These are phyloP conservation scores for Tipula unca DNA, from an alignment of 2,888 invertebrate genomes.

Conservation along the genomic window DNA sequence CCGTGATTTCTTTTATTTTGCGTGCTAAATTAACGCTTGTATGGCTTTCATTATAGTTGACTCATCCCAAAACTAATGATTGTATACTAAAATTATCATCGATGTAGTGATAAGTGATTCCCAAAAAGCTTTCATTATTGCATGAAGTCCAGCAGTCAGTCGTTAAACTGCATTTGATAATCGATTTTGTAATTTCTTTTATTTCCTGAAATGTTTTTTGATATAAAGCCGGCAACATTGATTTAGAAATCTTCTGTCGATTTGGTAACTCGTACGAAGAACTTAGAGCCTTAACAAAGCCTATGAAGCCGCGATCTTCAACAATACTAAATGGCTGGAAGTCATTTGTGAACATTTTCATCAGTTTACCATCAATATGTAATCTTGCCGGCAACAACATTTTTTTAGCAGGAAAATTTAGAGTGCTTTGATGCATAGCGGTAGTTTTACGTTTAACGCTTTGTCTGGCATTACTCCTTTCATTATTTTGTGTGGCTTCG, in stretches of 20 bases:
- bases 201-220: conserved; percentile 23
- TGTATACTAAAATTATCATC: conserved; percentile 28
- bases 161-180: conserved; percentile 28
- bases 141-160: conserved; percentile 34
- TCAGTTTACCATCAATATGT: conserved; percentile 24
- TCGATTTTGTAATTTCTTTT: conserved; percentile 25
- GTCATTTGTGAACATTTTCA: too few species aligned
- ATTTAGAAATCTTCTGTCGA: conserved; percentile 23
- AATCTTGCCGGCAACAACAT: too few species aligned
- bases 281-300: conserved; percentile 25
- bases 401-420: too few species aligned
- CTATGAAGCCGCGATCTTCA: neutral
- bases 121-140: conserved; percentile 30
- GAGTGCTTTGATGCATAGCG: too few species aligned
- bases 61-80: conserved; percentile 28
- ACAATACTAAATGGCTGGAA: conserved; percentile 28
- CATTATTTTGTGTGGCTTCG: too few species aligned
- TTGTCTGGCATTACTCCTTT: too few species aligned
- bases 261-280: conserved; percentile 26
- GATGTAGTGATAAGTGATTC: conserved; percentile 29
- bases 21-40: conserved; percentile 29
- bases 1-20: conserved; percentile 26
- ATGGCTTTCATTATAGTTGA: conserved; percentile 26
- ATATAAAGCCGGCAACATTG: neutral
- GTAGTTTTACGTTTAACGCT: too few species aligned